Evolutionary conservation across 2,113 vertebrate genomes (phyloP), one percentile per base, ranked within the genome.

Genomic region (Lampris megalopsis): DNA sequence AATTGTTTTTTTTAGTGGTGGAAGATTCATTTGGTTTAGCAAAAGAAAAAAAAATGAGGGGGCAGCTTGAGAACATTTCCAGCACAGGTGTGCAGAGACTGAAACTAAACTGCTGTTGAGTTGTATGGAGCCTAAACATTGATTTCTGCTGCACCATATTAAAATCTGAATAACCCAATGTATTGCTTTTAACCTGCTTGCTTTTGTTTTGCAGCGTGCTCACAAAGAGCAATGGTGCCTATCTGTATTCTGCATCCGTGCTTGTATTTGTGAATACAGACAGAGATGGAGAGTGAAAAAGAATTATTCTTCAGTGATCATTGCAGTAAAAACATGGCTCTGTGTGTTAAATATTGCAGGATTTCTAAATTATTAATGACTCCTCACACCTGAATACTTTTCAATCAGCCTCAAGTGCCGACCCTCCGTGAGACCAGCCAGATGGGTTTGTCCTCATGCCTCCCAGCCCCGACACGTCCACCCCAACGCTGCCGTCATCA

Each of bases 311-410:
- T 62, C 63, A 50, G 37, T 61, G 11, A 63, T 42, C 70, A 75
- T 57, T 11, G 10, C 47, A 58, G 53, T 71, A 37, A 59, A 8
- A 50, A 61, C 6, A 2, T 36, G n/a, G 37, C 54, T n/a, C 24
- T 4, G 60, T 66, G 60, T 59, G 45, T 11, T 85, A 10, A 86
- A 74, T 79, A 68, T 63, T 83, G 64, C 36, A 85, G 5, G 63
- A 56, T 58, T n/a, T 63, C 9, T 58, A 9, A 54, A 86, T 76
- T 75, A 79, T 80, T 89, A 36, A 86, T 42, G 48, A 50, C 43
- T 71, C 24, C 43, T 86, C 13, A 63, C 49, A 77, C 50, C 45
- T 73, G 61, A 24, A 58, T 56, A 64, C 69, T 49, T 66, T n/a
- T 70, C 61, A 35, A 54, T 38, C 45, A 64, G 9, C 37, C 37